A percentile compares a stretch with the other conserved stretches of the same genome.
Evolutionary conservation across 2,888 invertebrate species (phyloP).

Genomic region (Caenorhabditis sulstoni): DNA sequence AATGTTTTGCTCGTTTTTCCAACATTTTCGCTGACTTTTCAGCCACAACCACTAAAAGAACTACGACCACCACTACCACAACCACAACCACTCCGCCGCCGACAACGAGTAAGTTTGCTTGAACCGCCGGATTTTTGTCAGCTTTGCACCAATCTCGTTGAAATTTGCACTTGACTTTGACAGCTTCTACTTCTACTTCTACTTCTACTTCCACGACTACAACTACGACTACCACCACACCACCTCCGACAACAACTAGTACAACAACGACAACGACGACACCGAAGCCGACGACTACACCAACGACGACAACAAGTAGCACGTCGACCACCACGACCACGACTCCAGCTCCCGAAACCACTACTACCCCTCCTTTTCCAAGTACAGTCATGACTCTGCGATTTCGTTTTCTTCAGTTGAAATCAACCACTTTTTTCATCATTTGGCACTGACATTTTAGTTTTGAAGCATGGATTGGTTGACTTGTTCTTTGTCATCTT

Average conservation of each 20-base stretch:
- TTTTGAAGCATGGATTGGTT: too few relatives aligned
- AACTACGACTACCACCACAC: constrained; percentile 46
- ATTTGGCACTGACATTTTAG: too few relatives aligned
- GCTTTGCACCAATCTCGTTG: not conserved
- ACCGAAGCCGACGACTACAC: constrained; percentile 20
- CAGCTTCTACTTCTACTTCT: constrained; percentile 55
- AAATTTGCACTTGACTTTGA: constrained; percentile 21
- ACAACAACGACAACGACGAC: constrained; percentile 40
- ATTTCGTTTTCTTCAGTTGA: not conserved
- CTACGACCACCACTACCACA: constrained; percentile 44
- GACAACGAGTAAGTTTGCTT: constrained; percentile 56
- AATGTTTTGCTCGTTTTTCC: not conserved
- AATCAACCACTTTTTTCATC: too few relatives aligned
- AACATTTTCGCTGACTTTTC: constrained; percentile 17
- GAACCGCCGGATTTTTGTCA: not conserved
- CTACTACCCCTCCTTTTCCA: constrained; percentile 45
- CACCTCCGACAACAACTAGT: constrained; percentile 17
- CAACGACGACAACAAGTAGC: constrained; percentile 20
- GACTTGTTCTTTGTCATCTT: too few relatives aligned
- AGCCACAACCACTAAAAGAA: constrained; percentile 32
- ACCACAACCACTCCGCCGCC: constrained; percentile 60
- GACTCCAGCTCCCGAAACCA: constrained; percentile 31
- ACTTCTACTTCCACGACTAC: constrained; percentile 43
- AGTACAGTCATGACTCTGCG: constrained; percentile 38
- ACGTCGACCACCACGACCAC: constrained; percentile 39